Conservation (phyloP, 1,140 invertebrate genomes). For the Venturia canescens region DNA sequence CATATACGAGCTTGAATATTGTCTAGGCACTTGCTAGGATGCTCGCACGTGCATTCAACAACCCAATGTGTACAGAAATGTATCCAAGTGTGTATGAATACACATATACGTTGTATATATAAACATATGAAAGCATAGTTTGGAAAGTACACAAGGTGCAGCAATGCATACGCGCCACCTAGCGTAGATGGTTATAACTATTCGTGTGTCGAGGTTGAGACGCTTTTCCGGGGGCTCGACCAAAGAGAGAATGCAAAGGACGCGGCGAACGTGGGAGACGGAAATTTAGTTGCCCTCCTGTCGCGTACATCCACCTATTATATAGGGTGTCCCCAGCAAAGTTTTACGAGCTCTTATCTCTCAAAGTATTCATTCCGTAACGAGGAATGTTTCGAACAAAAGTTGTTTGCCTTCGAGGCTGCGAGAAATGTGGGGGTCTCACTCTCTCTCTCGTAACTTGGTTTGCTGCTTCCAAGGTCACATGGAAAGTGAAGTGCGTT, state of each 20-base stretch:
- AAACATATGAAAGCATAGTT: not conserved
- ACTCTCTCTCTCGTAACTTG: too few species aligned
- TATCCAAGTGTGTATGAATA: not conserved
- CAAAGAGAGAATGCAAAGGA: constrained; percentile 36
- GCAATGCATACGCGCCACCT: constrained; percentile 12
- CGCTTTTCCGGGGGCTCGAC: not conserved
- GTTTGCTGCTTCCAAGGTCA: too few species aligned
- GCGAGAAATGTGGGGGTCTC: too few species aligned
- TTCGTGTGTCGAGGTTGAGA: constrained; percentile 31
- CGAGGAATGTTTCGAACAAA: too few species aligned
- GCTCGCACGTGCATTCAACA: constrained; percentile 34
- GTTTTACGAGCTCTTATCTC: too few species aligned
- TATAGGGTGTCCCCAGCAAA: too few species aligned
- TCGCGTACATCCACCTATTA: not conserved
- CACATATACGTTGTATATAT: not conserved
- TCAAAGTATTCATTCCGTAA: too few species aligned
- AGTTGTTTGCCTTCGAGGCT: too few species aligned
- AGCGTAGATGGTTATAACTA: constrained; percentile 33
- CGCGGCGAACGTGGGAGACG: constrained; percentile 4
- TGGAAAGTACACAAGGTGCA: constrained; percentile 25
- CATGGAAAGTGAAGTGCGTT: too few species aligned
- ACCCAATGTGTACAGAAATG: not conserved
- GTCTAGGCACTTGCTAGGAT: constrained; percentile 23
- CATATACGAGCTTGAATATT: constrained; percentile 35
- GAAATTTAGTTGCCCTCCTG: constrained; percentile 18